phyloP scores from a whole-genome alignment of 2,888 invertebrate genomes.

The Tryphoninae sp. region DNA sequence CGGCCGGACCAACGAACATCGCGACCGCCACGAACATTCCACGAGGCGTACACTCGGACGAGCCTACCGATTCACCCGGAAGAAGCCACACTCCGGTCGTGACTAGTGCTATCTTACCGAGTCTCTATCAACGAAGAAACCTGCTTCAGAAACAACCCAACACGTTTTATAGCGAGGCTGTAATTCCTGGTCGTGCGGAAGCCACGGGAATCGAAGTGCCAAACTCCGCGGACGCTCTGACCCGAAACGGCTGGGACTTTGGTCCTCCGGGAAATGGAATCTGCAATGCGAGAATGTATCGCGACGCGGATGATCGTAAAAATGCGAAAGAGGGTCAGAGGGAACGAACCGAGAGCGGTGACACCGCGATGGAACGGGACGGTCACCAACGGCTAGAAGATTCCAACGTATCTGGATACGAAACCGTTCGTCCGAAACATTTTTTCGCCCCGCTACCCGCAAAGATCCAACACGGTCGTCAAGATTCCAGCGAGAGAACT shows the following conservation, averaged over 20 bases:
- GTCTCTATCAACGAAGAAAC: conserved; percentile 66
- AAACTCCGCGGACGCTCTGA: conserved; percentile 18
- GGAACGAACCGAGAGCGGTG: not conserved
- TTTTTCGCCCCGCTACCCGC: conserved; percentile 75
- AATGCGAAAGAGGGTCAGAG: not conserved
- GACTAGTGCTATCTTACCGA: conserved; percentile 52
- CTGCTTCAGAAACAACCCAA: conserved; percentile 54
- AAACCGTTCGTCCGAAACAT: conserved; percentile 71
- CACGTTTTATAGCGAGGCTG: conserved; percentile 27
- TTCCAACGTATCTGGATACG: conserved; percentile 13
- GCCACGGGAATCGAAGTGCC: conserved; percentile 2
- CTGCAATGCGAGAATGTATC: conserved; percentile 11
- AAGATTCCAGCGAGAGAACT: conserved; percentile 62
- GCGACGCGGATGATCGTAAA: conserved; percentile 16
- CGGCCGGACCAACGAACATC: conserved; percentile 25
- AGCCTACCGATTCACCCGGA: conserved; percentile 29
- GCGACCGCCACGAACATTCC: conserved; percentile 14
- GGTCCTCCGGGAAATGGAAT: not conserved
- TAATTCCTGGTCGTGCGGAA: conserved; percentile 4
- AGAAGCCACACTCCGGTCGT: not conserved
- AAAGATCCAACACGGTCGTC: conserved; percentile 62
- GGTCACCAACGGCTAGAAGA: conserved; percentile 16
- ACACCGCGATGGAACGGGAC: conserved; percentile 14
- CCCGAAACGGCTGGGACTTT: conserved; percentile 62
- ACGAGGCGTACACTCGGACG: conserved; percentile 66